Evolutionary conservation across 2,113 vertebrate genomes (phyloP).

Genomic region (Pithys albifrons): DNA sequence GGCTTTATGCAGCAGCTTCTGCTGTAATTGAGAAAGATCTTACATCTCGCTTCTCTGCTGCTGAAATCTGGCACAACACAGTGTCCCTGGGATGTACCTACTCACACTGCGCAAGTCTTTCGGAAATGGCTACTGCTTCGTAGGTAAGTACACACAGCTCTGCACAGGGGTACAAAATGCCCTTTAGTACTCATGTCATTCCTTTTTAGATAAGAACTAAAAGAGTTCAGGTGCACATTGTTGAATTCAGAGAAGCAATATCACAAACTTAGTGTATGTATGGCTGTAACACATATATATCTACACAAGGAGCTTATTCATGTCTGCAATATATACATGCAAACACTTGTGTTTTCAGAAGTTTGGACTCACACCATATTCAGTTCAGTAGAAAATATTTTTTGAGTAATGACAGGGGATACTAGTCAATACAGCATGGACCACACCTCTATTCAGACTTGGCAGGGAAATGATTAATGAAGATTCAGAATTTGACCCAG

Average conservation of each 20-base stretch:
- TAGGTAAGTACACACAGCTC: neutral
- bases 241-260: neutral
- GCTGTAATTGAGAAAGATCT: neutral
- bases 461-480: neutral
- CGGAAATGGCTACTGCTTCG: neutral
- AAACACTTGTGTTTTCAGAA: neutral
- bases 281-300: neutral
- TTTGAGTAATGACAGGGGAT: neutral
- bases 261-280: neutral
- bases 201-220: neutral
- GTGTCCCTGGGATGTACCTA: neutral
- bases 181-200: neutral
- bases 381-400: neutral
- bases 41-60: neutral
- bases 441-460: neutral
- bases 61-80: fast-evolving
- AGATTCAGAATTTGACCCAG: neutral
- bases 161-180: fast-evolving
- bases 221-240: fast-evolving
- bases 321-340: fast-evolving
- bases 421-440: neutral
- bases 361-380: neutral
- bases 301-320: neutral
- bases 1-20: neutral
- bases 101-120: neutral